Evolutionary conservation across 2,888 invertebrate genomes (phyloP).

Genomic region (Sisyra terminalis): DNA sequence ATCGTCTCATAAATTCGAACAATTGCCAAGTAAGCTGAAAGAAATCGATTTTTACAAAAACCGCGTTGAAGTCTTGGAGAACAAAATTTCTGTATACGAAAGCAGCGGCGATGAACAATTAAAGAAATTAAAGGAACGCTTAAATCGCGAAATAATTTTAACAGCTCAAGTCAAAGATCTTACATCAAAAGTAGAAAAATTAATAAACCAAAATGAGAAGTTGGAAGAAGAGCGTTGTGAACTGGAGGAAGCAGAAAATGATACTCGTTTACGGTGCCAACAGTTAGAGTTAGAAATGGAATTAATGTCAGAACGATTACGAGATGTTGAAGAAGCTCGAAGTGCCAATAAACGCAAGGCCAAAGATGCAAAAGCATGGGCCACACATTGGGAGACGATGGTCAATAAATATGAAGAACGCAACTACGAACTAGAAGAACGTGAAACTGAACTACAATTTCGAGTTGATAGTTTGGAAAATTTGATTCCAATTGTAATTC

Average conservation of each 20-base stretch:
- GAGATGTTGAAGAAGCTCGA: constrained; percentile 18
- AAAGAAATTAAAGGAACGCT: constrained; percentile 39
- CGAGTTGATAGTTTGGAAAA: constrained; percentile 39
- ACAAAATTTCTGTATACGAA: constrained; percentile 47
- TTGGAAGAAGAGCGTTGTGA: constrained; percentile 58
- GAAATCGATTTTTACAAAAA: constrained; percentile 40
- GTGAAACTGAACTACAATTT: constrained; percentile 32
- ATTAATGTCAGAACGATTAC: constrained; percentile 18
- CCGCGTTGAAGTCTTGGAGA: constrained; percentile 43
- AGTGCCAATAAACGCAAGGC: constrained; percentile 17
- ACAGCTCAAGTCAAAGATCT: constrained; percentile 29
- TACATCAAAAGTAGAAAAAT: constrained; percentile 32
- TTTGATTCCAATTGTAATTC: constrained; percentile 43
- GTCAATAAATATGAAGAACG: constrained; percentile 37
- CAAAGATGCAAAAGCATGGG: constrained; percentile 12
- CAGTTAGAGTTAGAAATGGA: constrained; percentile 20
- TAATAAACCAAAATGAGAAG: constrained; percentile 43
- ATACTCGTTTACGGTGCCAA: constrained; percentile 45
- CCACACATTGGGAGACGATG: constrained; percentile 16
- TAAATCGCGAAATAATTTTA: constrained; percentile 43
- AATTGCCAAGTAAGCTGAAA: constrained; percentile 8
- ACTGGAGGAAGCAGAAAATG: constrained; percentile 60
- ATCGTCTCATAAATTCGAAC: constrained; percentile 9
- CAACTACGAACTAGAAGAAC: constrained; percentile 31
- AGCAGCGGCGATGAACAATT: constrained; percentile 44